phyloP scores from a whole-genome alignment of 1,140 invertebrate species.

The Parapsyche elsis region DNA sequence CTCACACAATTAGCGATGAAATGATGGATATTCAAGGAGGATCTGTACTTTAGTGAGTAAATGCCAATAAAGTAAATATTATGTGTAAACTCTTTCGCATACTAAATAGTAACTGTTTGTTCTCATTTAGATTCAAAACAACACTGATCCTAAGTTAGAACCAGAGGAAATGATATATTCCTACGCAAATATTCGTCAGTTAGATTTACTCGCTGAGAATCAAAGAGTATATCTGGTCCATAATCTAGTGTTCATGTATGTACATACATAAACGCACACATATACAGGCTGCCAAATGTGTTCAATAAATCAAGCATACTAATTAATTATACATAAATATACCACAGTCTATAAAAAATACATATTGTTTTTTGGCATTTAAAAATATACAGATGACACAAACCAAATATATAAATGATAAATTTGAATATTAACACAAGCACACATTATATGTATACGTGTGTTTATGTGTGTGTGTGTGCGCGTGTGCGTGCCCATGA shows the following conservation, averaged over 20 bases:
- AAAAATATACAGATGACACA: neutral
- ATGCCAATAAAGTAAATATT: no score
- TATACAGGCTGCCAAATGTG: constrained; percentile 52
- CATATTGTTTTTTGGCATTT: constrained; percentile 10
- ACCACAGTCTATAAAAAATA: neutral
- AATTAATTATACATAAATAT: constrained; percentile 39
- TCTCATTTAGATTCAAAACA: neutral
- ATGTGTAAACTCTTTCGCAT: no score
- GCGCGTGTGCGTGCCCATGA: no score
- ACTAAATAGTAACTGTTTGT: neutral
- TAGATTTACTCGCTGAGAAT: constrained; percentile 46
- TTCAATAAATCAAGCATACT: constrained; percentile 47
- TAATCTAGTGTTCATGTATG: constrained; percentile 35
- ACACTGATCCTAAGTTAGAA: neutral
- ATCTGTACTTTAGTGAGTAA: constrained; percentile 53
- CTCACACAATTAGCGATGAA: constrained; percentile 43
- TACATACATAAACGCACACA: constrained; percentile 37
- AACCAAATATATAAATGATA: constrained; percentile 28
- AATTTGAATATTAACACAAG: neutral
- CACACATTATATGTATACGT: constrained; percentile 12
- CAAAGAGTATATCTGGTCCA: constrained; percentile 51
- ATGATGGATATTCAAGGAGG: constrained; percentile 55
- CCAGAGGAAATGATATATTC: constrained; percentile 2
- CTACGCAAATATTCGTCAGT: constrained; percentile 7
- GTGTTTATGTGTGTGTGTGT: constrained; percentile 18